phyloP scores from a whole-genome alignment of 2,888 invertebrate genomes.

The Epinotia ramella region DNA sequence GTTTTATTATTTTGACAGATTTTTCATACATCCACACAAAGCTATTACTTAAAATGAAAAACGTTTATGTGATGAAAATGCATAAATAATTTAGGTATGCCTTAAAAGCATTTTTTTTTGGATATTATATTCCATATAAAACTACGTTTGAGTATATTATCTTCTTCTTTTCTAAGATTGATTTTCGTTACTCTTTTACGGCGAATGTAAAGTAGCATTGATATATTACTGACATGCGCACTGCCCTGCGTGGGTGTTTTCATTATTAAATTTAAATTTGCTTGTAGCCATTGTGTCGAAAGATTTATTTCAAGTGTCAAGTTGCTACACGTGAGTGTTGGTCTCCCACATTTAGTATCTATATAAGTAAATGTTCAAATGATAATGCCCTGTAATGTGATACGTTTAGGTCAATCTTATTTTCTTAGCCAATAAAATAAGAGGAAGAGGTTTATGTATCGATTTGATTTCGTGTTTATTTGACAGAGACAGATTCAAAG shows the following conservation, averaged over 20 bases:
- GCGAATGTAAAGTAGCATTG: constrained; percentile 34
- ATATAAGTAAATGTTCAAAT: constrained; percentile 7
- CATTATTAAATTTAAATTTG: constrained; percentile 46
- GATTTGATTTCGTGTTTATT: background rate
- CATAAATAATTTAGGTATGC: too few species aligned
- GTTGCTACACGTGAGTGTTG: constrained; percentile 1
- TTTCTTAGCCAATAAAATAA: background rate
- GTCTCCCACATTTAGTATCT: constrained; percentile 25
- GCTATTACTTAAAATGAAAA: too few species aligned
- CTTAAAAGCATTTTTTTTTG: too few species aligned
- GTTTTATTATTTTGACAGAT: too few species aligned
- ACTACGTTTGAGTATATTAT: too few species aligned
- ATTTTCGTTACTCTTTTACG: constrained; percentile 11
- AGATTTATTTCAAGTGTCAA: constrained; percentile 40
- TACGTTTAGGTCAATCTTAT: background rate
- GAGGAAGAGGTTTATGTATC: background rate
- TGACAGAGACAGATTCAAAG: too few species aligned
- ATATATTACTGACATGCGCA: constrained; percentile 31
- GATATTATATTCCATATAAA: too few species aligned
- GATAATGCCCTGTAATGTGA: background rate
- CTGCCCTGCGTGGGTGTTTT: constrained; percentile 39
- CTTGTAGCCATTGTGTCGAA: constrained; percentile 40
- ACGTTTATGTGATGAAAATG: too few species aligned
- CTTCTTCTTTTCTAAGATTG: background rate
- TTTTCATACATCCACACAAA: too few species aligned